These are phyloP conservation scores for Australoheros scitulus DNA, from an alignment of 2,113 vertebrate genomes.

Conservation along the genomic window DNA sequence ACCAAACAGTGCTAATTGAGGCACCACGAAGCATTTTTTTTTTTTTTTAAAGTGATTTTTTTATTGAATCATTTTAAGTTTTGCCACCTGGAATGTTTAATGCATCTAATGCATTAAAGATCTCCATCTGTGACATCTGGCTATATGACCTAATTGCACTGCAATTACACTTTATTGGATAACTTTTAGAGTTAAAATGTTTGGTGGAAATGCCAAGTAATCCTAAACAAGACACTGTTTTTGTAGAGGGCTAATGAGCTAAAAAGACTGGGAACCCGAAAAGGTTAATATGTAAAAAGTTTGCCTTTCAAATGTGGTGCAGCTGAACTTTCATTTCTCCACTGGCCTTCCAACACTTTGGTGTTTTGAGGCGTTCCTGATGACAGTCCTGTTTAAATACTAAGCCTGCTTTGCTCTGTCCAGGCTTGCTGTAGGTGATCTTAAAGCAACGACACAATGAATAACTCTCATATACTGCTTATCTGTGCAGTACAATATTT, in stretches of 20 bases:
- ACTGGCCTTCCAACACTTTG: not conserved
- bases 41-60: too few relatives aligned
- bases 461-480: slow-evolving; percentile 56
- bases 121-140: not conserved
- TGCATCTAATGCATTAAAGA: not conserved
- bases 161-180: not conserved
- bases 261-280: not conserved
- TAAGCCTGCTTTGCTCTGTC: not conserved
- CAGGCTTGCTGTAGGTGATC: slow-evolving; percentile 33
- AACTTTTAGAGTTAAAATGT: not conserved
- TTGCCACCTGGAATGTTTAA: not conserved
- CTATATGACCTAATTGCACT: not conserved
- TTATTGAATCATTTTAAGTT: not conserved
- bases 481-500: slow-evolving; percentile 71
- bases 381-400: not conserved
- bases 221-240: not conserved
- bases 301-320: not conserved
- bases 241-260: not conserved
- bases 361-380: not conserved
- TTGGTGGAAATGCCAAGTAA: not conserved
- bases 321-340: not conserved
- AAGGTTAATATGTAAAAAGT: not conserved
- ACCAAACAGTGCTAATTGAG: not conserved
- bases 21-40: not conserved
- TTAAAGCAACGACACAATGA: slow-evolving; percentile 2